Base-by-base conservation (phyloP, 2,797 vertebrate genomes). In the Propithecus perrieri region DNA sequence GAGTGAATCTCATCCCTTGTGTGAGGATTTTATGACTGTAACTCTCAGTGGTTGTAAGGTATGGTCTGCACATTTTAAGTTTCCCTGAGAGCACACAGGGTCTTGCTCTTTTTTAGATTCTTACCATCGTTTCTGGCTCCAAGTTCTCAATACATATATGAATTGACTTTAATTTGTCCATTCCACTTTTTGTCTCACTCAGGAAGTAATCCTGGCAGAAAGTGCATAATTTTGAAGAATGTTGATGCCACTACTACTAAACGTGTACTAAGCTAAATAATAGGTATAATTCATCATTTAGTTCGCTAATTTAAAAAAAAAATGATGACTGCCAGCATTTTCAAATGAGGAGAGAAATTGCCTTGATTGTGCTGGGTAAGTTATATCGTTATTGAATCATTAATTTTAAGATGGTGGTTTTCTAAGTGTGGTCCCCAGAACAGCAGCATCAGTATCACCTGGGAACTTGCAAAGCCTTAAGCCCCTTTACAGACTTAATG, bases 41-140 rank as follows among this genome's bases (percentile, higher is more conserved):
- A 55, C n/a, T 67, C 61, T 5, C 30, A 67, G 48, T 28, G 10
- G 1, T 18, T 28, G 5, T 57, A 20, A 17, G 5, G 14, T 12
- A 6, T 4, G 12, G 7, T 59, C 6, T 20, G 11, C 11, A 38
- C 3, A 4, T 1, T 72, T 4, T 8, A 35, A 18, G 17, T 43
- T 53, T 61, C 46, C 84, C n/a, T 63, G 26, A 43, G 35, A 71
- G 10, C 0, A 14, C 22, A 41, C 20, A 26, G 35, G 0, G 0
- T 5, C 55, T 87, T 50, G 3, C 5, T n/a, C 41, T 13, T 24
- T 41, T 71, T n/a, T 5, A 12, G 35, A 13, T 69, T 61, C 12
- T 35, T 4, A 14, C 9, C 17, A 35, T 13, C 59, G 38, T 57
- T 5, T 20, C 28, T n/a, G 24, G 30, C n/a, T 85, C 53, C 30